Base-by-base conservation (phyloP, 2,888 invertebrate genomes). In the Leucozona laternaria region DNA sequence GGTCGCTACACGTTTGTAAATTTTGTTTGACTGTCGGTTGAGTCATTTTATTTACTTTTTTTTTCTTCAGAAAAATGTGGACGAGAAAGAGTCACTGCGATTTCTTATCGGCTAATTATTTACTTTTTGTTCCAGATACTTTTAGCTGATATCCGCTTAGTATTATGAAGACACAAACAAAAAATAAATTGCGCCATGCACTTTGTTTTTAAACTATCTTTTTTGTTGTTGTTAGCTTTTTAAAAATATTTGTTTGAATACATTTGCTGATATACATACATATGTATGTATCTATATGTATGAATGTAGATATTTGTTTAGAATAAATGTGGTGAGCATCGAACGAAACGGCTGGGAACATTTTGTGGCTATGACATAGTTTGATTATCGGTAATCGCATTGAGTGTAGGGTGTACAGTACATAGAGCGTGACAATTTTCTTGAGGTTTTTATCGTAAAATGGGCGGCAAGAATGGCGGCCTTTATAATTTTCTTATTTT, bases 71-170 rank as follows among this genome's bases (percentile, higher is more conserved):
- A 17, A 53, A 50, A 31, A 28, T 11, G 76, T 11, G n/a, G 48
- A 31, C 71, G 50, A 45, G 50, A 45, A 55, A 34, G 13, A 37
- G 64, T 55, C 76, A 43, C 72, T 40, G 80, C 55, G 81, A 77
- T 82, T 82, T 77, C 64, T 82, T 82, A 82, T 77, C 81, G 71
- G 28, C 58, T 77, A 71, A 82, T 82, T 82, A 77, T 82, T 82
- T 82, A 72, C 77, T 82, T 82, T 68, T 82, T 64, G 81, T 77
- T 82, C 77, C 64, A 82, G 64, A 82, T 82, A 77, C 64, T 71
- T 76, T 77, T 71, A 77, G 68, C 62, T 58, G 80, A 76, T 64
- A 77, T 45, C 37, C 13, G n/a, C 48, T 64, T 64, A 37, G 50
- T 48, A 68, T 15, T 15, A 28, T 4, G 28, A 5, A 31, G 31